A percentile compares a stretch with the other conserved stretches of the same genome.
These are phyloP conservation scores for Nixonia krombeini DNA, from an alignment of 1,140 invertebrate species.

Conservation along the genomic window DNA sequence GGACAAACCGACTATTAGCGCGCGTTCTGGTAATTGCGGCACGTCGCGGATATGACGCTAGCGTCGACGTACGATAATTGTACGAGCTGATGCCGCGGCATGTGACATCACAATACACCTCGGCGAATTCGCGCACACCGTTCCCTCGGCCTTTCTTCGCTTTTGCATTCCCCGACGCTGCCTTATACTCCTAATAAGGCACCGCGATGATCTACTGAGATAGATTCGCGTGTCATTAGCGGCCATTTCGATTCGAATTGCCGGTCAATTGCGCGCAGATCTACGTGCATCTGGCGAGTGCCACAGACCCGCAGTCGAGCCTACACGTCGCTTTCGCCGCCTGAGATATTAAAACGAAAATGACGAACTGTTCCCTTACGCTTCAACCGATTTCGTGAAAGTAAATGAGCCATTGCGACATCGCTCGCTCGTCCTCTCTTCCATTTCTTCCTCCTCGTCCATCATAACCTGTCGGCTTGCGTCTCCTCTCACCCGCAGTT, in stretches of 20 bases:
- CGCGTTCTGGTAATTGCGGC: slow-evolving; percentile 27
- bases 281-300: slow-evolving; percentile 7
- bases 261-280: slow-evolving; percentile 20
- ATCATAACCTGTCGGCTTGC: too few relatives aligned
- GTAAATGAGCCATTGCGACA: too few relatives aligned
- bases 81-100: slow-evolving; percentile 18
- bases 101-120: slow-evolving; percentile 49
- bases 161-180: slow-evolving; percentile 20
- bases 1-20: slow-evolving; percentile 16
- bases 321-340: slow-evolving; percentile 7
- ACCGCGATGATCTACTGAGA: slow-evolving; percentile 45
- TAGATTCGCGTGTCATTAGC: slow-evolving; percentile 48
- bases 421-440: too few relatives aligned
- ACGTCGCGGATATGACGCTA: slow-evolving; percentile 19
- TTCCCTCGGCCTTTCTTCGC: slow-evolving; percentile 15
- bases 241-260: slow-evolving; percentile 41
- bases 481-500: too few relatives aligned
- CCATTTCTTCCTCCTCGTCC: too few relatives aligned
- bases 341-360: background rate
- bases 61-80: slow-evolving; percentile 39
- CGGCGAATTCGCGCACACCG: slow-evolving; percentile 14
- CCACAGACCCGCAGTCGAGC: slow-evolving; percentile 23
- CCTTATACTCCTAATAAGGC: slow-evolving; percentile 43
- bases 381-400: too few relatives aligned
- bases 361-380: too few relatives aligned